phyloP scores from a whole-genome alignment of 1,140 invertebrate species.

The Aphelinus certus region DNA sequence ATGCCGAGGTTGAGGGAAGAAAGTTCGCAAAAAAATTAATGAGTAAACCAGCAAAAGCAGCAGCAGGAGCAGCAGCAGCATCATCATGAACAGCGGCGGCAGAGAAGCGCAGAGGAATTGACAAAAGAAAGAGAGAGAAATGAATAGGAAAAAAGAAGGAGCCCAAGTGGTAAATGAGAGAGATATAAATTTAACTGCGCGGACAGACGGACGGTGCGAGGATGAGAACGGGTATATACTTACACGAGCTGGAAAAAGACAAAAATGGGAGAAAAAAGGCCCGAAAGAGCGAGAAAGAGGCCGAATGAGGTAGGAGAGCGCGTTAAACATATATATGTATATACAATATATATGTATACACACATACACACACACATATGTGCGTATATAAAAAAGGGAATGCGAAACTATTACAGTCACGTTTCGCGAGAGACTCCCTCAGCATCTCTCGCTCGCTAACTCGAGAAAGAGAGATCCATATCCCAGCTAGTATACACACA shows the following conservation, averaged over 20 bases:
- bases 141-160: conserved; percentile 1
- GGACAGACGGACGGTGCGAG: conserved; percentile 35
- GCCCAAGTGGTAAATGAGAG: conserved; percentile 34
- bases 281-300: background rate
- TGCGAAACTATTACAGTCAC: conserved; percentile 40
- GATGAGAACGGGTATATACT: conserved; percentile 16
- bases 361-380: too few species aligned
- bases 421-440: conserved; percentile 26
- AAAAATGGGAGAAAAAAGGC: conserved; percentile 28
- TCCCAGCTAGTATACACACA: too few species aligned
- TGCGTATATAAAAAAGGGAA: conserved; percentile 31
- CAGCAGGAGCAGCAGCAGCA: background rate
- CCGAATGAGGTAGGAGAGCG: conserved; percentile 29
- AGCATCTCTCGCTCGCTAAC: background rate
- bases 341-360: too few species aligned
- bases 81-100: background rate
- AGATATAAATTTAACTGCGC: conserved; percentile 38
- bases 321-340: conserved; percentile 24
- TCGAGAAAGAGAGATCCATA: too few species aligned
- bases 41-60: background rate
- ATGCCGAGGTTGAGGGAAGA: background rate
- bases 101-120: background rate
- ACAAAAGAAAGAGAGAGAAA: conserved; percentile 3
- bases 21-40: background rate
- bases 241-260: background rate